Evolutionary conservation across 2,113 vertebrate species (phyloP).

Genomic region (Leucopsar rothschildi): DNA sequence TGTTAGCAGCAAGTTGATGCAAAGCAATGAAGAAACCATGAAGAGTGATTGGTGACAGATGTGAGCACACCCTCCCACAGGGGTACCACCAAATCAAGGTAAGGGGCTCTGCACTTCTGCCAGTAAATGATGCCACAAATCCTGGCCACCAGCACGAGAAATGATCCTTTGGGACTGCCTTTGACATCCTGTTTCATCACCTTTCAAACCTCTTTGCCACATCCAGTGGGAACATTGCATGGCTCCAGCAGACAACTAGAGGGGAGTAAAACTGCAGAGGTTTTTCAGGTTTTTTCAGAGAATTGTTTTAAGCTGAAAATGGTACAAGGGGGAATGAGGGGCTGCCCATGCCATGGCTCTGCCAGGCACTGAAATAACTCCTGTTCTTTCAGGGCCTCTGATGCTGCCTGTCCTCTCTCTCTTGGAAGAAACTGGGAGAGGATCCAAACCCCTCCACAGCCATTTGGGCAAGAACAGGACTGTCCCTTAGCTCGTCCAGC

Average conservation of each 20-base stretch:
- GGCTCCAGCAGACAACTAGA: background rate
- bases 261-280: background rate
- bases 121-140: background rate
- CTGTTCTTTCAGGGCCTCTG: background rate
- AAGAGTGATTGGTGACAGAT: background rate
- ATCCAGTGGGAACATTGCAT: background rate
- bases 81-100: background rate
- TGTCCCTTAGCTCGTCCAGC: background rate
- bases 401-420: background rate
- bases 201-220: background rate
- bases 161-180: background rate
- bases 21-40: background rate
- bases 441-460: background rate
- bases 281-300: background rate
- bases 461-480: background rate
- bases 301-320: background rate
- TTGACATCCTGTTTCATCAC: background rate
- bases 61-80: background rate
- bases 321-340: rapidly evolving
- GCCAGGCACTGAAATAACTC: background rate
- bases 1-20: background rate
- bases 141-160: background rate
- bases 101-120: background rate
- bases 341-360: rapidly evolving
- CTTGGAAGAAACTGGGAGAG: background rate